phyloP scores from a whole-genome alignment of 1,140 invertebrate species.

The Apis cerana region DNA sequence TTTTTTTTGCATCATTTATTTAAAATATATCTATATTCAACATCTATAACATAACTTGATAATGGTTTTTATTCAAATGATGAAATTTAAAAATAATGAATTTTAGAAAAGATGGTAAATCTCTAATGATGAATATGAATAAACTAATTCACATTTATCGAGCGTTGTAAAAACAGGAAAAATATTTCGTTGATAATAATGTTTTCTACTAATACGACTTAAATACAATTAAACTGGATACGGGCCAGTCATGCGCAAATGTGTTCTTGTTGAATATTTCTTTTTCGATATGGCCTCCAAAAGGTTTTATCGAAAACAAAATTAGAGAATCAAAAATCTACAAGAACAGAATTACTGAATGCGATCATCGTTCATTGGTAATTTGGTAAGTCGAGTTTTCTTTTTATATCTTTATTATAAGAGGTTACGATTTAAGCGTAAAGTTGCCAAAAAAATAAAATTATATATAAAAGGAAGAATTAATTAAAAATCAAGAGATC shows the following conservation, averaged over 20 bases:
- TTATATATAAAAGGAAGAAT: constrained; percentile 2
- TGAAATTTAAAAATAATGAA: not conserved
- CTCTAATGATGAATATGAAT: not conserved
- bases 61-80: not conserved
- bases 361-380: not conserved
- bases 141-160: not conserved
- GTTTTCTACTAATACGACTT: not conserved
- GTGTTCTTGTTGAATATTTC: constrained; percentile 4
- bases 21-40: not conserved
- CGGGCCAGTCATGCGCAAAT: constrained; percentile 47
- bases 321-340: not conserved
- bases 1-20: not conserved
- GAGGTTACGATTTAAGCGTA: constrained; percentile 21
- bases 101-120: no score
- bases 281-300: constrained; percentile 35
- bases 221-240: constrained; percentile 13
- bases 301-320: constrained; percentile 25
- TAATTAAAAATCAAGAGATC: constrained; percentile 24
- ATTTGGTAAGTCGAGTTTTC: constrained; percentile 47
- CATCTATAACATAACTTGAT: not conserved
- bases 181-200: constrained; percentile 4
- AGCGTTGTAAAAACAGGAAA: not conserved
- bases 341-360: not conserved
- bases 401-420: not conserved
- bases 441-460: not conserved